Base-by-base conservation (phyloP, 2,888 invertebrate species). In the Platynereis dumerilii region DNA sequence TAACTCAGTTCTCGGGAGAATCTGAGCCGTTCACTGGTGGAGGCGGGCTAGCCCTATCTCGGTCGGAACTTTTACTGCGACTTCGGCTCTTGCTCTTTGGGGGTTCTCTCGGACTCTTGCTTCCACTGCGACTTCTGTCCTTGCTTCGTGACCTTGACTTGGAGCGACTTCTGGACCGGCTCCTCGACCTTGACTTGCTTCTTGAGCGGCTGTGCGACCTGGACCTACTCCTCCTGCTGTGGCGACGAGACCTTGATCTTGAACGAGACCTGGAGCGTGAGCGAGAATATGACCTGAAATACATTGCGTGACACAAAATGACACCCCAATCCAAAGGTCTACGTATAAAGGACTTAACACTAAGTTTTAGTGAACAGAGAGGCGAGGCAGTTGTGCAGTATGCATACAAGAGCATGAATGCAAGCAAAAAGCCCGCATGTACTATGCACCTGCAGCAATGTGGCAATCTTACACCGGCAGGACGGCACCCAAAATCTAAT, bases 191-290 rank as follows among this genome's bases (percentile, higher is more conserved):
- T 15, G 75, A 75, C 27, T 71, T 68, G 68, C 76, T 75, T 42
- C 71, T 29, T 57, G 64, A 55, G 7, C 68, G 68, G 22, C 75
- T 72, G 59, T 72, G 69, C 26, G 70, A 69, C 48, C 69, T 66
- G 63, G 72, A 74, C 34, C 72, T 61, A 26, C 75, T 74, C 34
- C 71, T 68, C 65, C 75, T 76, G 28, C 73, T 65, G n/a, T 75
- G 74, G 26, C 71, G 67, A 27, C 52, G 45, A 86, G 86, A 70
- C 80, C 82, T 59, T 86, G 72, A 48, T 66, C 72, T 85, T 67
- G 77, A 77, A 22, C 77, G 68, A 20, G 78, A 76, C 39, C 70
- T 69, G 15, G 75, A 75, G 52, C 74, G 65, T 48, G 76, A 75
- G 57, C 72, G 66, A 12, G 75, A 74, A 57, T 70, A 69, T 34